Evolutionary conservation across 1,140 invertebrate species (phyloP).

Genomic region (Cylas formicarius): DNA sequence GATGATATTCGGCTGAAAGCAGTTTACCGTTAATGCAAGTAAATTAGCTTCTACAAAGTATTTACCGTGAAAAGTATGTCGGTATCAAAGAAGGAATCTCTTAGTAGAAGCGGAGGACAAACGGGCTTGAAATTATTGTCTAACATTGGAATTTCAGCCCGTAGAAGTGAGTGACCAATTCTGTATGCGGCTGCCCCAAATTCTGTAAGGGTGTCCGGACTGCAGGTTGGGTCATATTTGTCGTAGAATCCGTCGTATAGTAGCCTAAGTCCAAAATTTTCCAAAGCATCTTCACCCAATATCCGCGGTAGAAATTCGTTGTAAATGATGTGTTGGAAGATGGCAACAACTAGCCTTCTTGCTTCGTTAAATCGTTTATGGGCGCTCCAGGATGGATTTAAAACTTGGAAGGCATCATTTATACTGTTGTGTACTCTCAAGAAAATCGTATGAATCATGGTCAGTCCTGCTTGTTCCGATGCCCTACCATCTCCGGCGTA

Average conservation of each 20-base stretch:
- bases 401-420: too few relatives aligned
- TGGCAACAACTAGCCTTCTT: conserved; percentile 75
- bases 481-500: conserved; percentile 77
- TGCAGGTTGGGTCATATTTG: conserved; percentile 85
- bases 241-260: conserved; percentile 83
- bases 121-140: too few relatives aligned
- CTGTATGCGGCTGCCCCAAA: conserved; percentile 89
- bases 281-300: conserved; percentile 85
- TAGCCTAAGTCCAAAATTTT: conserved; percentile 76
- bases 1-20: too few relatives aligned
- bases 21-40: too few relatives aligned
- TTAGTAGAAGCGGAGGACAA: too few relatives aligned
- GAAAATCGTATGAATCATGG: conserved; percentile 78
- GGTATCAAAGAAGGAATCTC: conserved; percentile 91
- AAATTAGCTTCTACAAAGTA: too few relatives aligned
- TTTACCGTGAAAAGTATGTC: conserved; percentile 72
- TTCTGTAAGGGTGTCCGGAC: conserved; percentile 85
- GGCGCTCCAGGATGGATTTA: too few relatives aligned
- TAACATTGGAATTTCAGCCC: conserved; percentile 79
- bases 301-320: too few relatives aligned
- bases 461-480: conserved; percentile 78
- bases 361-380: conserved; percentile 79
- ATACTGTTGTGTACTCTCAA: conserved; percentile 82
- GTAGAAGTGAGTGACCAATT: conserved; percentile 87
- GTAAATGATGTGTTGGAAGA: conserved; percentile 90